phyloP scores from a whole-genome alignment of 2,113 vertebrate genomes.

The Heterotilapia buettikoferi region DNA sequence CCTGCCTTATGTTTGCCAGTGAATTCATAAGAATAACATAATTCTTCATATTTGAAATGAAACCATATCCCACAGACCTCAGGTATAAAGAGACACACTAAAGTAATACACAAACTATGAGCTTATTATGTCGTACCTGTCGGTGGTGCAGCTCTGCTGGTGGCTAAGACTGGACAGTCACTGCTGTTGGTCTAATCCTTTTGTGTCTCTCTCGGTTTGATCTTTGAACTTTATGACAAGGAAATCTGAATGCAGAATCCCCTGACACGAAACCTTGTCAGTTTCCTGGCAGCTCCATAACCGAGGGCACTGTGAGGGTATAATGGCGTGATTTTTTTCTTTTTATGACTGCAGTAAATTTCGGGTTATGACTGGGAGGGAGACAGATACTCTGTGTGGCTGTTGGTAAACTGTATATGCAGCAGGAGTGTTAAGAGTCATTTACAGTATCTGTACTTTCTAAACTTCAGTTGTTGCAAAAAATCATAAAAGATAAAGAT shows the following conservation, averaged over 20 bases:
- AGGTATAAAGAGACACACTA: not conserved
- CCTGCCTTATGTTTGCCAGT: not conserved
- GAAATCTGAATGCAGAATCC: not conserved
- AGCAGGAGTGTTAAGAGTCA: not conserved
- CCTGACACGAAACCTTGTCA: not conserved
- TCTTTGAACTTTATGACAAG: conserved; percentile 36
- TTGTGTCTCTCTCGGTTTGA: conserved; percentile 10
- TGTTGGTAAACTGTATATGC: not conserved
- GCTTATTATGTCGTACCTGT: not conserved
- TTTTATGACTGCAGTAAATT: not conserved
- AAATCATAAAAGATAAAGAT: not conserved
- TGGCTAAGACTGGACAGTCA: conserved; percentile 4
- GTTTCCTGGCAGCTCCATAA: not conserved
- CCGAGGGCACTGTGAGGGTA: accelerated
- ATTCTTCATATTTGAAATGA: not conserved
- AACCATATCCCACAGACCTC: not conserved
- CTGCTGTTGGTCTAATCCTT: not conserved
- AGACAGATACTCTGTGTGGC: not conserved
- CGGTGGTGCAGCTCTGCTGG: not conserved
- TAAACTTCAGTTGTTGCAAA: not conserved
- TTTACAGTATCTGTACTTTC: not conserved
- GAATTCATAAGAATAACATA: not conserved
- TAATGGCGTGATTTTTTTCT: not conserved
- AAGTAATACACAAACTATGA: not conserved
- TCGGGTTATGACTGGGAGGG: not conserved